Percentiles rank a stretch among this genome's conserved stretches.
Evolutionary conservation across 2,113 vertebrate genomes (phyloP).

Genomic region (Crypturellus undulatus): DNA sequence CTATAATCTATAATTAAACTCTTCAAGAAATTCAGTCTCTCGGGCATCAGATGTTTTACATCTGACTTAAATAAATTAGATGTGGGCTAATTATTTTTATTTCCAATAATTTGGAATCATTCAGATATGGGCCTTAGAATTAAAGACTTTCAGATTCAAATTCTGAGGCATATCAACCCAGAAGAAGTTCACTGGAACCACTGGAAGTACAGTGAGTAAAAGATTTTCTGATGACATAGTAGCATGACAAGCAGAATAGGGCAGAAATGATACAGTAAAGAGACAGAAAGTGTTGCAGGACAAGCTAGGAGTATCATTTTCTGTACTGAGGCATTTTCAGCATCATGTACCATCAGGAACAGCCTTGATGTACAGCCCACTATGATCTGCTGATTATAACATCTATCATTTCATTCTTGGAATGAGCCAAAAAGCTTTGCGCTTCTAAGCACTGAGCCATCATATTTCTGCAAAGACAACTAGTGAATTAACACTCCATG

Average conservation of each 20-base stretch:
- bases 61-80: neutral
- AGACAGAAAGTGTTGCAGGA: neutral
- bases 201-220: neutral
- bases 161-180: neutral
- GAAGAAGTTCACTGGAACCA: neutral
- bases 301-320: neutral
- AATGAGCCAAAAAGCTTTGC: neutral
- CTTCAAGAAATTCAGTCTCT: neutral
- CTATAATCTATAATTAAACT: neutral
- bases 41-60: neutral
- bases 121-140: neutral
- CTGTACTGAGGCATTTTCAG: neutral
- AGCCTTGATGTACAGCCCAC: neutral
- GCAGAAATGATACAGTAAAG: neutral
- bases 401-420: neutral
- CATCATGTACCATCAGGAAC: neutral
- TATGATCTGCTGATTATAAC: neutral
- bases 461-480: neutral
- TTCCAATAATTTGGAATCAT: neutral
- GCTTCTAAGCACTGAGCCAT: neutral
- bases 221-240: neutral
- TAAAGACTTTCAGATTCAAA: neutral
- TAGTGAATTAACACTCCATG: neutral
- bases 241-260: neutral
- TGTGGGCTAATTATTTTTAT: neutral